A percentile compares a stretch with the other conserved stretches of the same genome.
Conservation (phyloP, 2,888 invertebrate genomes). For the Dynastes grantii region DNA sequence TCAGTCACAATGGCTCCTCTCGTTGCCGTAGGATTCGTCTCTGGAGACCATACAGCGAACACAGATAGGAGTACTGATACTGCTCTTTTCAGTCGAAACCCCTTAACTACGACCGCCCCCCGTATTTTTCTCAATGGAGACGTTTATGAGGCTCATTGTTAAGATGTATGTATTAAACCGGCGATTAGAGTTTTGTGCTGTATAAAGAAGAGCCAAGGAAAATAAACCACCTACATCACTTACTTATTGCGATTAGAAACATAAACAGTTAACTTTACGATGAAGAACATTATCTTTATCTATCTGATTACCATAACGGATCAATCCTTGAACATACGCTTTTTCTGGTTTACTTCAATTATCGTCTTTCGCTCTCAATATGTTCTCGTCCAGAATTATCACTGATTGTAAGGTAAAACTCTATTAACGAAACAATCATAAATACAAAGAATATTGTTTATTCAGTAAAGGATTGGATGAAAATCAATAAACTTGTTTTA, state of each 20-base stretch:
- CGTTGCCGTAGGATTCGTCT: conserved; percentile 64
- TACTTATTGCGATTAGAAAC: conserved; percentile 14
- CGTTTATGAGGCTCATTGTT: conserved; percentile 53
- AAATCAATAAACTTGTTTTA: too few relatives aligned
- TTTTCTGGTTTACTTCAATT: too few relatives aligned
- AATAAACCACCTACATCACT: conserved; percentile 1
- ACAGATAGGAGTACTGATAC: conserved; percentile 61
- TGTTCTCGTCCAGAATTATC: too few relatives aligned
- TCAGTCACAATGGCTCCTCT: conserved; percentile 70
- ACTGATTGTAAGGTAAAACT: too few relatives aligned
- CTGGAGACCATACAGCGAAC: conserved; percentile 59
- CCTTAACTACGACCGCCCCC: conserved; percentile 21
- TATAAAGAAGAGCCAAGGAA: conserved; percentile 5
- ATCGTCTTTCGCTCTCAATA: too few relatives aligned
- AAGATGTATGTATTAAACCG: conserved; percentile 53
- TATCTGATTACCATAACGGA: neutral
- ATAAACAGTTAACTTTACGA: conserved; percentile 14
- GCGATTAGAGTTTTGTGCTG: conserved; percentile 46
- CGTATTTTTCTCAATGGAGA: conserved; percentile 54
- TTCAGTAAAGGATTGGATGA: too few relatives aligned
- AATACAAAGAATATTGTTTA: too few relatives aligned
- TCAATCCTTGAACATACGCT: neutral
- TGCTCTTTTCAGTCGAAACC: conserved; percentile 49
- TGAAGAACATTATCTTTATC: neutral
- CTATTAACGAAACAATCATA: too few relatives aligned